Base-by-base conservation (phyloP, 1,140 invertebrate species). In the Drosophila ohnishii region DNA sequence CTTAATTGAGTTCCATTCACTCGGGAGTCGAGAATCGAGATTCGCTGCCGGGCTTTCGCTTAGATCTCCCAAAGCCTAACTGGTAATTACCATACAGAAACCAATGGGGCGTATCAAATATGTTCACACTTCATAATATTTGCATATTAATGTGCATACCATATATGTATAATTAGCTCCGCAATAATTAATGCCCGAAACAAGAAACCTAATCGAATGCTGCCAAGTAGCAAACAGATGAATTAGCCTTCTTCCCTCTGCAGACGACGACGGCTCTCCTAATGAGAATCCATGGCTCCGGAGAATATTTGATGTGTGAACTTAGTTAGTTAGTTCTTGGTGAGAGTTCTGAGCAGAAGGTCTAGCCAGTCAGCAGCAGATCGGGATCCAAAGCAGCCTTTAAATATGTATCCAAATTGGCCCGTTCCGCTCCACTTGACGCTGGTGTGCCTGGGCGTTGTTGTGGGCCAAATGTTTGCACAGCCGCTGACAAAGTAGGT, bases 51-150 rank as follows among this genome's bases (percentile, higher is more conserved):
- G 50, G 67, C n/a, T 47, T 14, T n/a, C 28, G 57, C 19, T 70
- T 39, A 32, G 69, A 71, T 50, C 25, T 78, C 34, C 44, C 55
- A 45, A 57, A 53, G 57, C 47, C 37, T 13, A 70, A 34, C 22
- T 37, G 42, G 50, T 72, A 73, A 63, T 57, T 73, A 59, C 40
- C 67, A 64, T 28, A 35, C 44, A 56, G 35, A 9, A 66, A 70
- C 67, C 76, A 76, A 67, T 81, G 76, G 74, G 80, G 78, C 74
- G 77, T 67, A 85, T 81, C 63, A 63, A 67, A 75, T 55, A 58
- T 75, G 78, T 85, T 85, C 82, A 69, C 82, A 85, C 82, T 87
- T 78, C 58, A 87, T 85, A 78, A 82, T 85, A 78, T 78, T 82
- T 87, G 82, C 82, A 85, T 85, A 82, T 78, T 85, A 64, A 85